Percentiles rank a stretch among this genome's conserved stretches.
Evolutionary conservation across 92 coral and sea anemone genomes (phyloP).

Genomic region (Virgularia gustaviana): DNA sequence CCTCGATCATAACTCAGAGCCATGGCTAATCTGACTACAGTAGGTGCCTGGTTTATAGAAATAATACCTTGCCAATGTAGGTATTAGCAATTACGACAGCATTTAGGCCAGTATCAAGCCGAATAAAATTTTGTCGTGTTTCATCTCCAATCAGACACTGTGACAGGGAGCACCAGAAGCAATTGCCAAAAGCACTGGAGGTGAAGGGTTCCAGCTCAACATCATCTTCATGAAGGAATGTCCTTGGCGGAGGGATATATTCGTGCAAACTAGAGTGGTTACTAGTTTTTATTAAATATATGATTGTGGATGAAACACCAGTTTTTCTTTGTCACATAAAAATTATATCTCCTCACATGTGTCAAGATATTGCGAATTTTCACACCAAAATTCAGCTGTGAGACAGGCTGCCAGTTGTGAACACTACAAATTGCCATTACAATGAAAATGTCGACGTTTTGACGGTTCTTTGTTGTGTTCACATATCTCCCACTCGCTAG

Average conservation of each 20-base stretch:
- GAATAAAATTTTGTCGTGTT: constrained; percentile 4
- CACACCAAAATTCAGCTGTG: too few relatives aligned
- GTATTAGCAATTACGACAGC: not conserved
- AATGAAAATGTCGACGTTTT: too few relatives aligned
- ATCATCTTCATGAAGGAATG: not conserved
- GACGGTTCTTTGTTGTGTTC: too few relatives aligned
- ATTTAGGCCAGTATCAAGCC: constrained; percentile 1
- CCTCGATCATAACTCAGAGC: not conserved
- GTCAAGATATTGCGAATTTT: too few relatives aligned
- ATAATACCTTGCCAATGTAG: not conserved
- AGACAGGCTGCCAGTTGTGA: too few relatives aligned
- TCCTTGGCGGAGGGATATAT: not conserved
- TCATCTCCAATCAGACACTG: not conserved
- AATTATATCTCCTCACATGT: too few relatives aligned
- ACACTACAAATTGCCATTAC: too few relatives aligned
- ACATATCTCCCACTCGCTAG: too few relatives aligned
- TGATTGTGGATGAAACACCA: too few relatives aligned
- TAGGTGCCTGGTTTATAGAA: not conserved
- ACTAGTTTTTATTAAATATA: too few relatives aligned
- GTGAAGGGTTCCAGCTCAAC: not conserved
- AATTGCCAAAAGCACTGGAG: constrained; percentile 9
- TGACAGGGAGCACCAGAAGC: too few relatives aligned
- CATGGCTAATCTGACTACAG: not conserved
- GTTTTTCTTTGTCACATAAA: too few relatives aligned
- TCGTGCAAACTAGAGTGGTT: not conserved